phyloP scores from a whole-genome alignment of 92 coral and sea anemone species.

The Chrysogorgia sp. region DNA sequence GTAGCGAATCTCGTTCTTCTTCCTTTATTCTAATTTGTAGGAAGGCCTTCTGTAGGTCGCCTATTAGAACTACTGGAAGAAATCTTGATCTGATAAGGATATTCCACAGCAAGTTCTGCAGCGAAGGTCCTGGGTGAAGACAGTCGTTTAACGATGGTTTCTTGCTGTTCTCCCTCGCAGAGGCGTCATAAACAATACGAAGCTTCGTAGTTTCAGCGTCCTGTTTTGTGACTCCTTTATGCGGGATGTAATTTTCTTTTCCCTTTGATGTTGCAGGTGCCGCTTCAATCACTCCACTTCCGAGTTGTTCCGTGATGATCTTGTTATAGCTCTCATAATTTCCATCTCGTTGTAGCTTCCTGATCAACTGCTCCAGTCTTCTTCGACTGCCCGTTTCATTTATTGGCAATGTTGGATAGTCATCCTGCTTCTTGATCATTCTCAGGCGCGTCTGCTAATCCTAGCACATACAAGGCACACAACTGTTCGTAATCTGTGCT shows the following conservation, averaged over 20 bases:
- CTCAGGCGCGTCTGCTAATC: not conserved
- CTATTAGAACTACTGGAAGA: not conserved
- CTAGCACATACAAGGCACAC: constrained; percentile 11
- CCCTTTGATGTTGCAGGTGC: not conserved
- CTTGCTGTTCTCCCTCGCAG: not conserved
- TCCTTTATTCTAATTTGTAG: constrained; percentile 10
- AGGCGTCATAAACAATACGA: not conserved
- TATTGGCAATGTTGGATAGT: not conserved
- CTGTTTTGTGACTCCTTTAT: not conserved
- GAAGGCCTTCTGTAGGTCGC: not conserved
- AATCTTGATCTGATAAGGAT: not conserved
- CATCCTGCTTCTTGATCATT: not conserved
- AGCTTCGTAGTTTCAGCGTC: too few relatives aligned
- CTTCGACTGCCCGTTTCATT: not conserved
- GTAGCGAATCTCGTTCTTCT: not conserved
- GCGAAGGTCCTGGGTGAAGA: not conserved
- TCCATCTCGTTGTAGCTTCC: not conserved
- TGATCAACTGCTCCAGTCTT: not conserved
- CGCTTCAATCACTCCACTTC: not conserved
- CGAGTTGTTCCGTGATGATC: not conserved
- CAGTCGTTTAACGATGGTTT: not conserved
- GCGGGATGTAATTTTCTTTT: not conserved
- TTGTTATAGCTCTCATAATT: not conserved
- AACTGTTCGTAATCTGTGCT: constrained; percentile 17
- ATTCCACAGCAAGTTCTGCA: not conserved